These are phyloP conservation scores for Pyrochroa serraticornis DNA, from an alignment of 2,888 invertebrate genomes.

Conservation along the genomic window DNA sequence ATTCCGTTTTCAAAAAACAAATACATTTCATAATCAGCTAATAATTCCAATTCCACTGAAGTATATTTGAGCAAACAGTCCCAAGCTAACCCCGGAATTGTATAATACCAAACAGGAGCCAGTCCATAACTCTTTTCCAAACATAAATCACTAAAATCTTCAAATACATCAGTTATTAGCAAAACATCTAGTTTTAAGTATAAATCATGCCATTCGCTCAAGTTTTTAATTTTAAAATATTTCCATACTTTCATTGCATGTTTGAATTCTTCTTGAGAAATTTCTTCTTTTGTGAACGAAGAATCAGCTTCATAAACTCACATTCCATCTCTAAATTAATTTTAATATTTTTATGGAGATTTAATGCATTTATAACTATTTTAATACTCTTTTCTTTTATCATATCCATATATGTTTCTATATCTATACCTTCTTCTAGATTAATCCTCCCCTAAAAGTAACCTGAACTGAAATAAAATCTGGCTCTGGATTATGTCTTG, in stretches of 20 bases:
- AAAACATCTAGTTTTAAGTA: slow-evolving; percentile 44
- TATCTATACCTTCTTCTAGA: slow-evolving; percentile 13
- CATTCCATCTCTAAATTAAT: slow-evolving; percentile 25
- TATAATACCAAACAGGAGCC: slow-evolving; percentile 40
- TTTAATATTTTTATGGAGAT: slow-evolving; percentile 23
- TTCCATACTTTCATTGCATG: slow-evolving; percentile 22
- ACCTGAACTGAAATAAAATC: slow-evolving; percentile 12
- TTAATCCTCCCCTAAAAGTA: slow-evolving; percentile 5
- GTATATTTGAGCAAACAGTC: slow-evolving; percentile 38
- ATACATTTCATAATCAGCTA: slow-evolving; percentile 25
- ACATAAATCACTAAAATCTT: slow-evolving; percentile 42
- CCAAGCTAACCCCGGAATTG: slow-evolving; percentile 37
- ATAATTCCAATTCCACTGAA: slow-evolving; percentile 17
- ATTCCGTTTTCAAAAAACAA: slow-evolving; percentile 22
- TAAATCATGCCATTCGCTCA: slow-evolving; percentile 43
- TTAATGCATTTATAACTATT: too few relatives aligned
- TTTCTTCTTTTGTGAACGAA: slow-evolving; percentile 14
- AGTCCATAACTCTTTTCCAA: slow-evolving; percentile 34
- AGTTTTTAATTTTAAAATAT: slow-evolving; percentile 23
- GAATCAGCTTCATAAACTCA: slow-evolving; percentile 25
- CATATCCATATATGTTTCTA: slow-evolving; percentile 15
- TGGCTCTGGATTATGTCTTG: slow-evolving; percentile 13
- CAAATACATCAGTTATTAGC: slow-evolving; percentile 42
- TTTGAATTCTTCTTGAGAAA: slow-evolving; percentile 19
- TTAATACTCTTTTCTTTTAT: too few relatives aligned